These are phyloP conservation scores for Oreochromis aureus DNA, from an alignment of 2,113 vertebrate species.

Conservation along the genomic window DNA sequence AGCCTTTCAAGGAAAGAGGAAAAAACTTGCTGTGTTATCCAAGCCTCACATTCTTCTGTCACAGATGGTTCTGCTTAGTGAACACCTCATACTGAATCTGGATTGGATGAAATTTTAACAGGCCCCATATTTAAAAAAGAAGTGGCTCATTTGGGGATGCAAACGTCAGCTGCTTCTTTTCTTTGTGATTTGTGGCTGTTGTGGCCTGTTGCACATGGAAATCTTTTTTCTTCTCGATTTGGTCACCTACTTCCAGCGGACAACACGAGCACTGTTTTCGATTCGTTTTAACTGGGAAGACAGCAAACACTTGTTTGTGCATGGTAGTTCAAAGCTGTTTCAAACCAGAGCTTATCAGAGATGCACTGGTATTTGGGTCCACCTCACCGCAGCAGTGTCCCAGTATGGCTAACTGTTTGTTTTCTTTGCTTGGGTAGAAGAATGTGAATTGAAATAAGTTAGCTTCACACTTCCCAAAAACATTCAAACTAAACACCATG, in stretches of 20 bases:
- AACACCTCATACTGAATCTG: neutral
- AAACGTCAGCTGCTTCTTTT: slow-evolving; percentile 41
- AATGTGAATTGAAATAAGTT: neutral
- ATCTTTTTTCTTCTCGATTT: neutral
- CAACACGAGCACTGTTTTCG: neutral
- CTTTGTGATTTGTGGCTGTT: slow-evolving; percentile 26
- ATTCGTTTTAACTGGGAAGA: neutral
- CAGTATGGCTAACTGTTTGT: neutral
- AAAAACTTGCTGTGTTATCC: neutral
- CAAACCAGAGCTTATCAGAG: neutral
- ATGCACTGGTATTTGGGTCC: neutral
- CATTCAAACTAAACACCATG: neutral
- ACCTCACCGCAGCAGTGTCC: neutral
- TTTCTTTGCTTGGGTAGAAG: neutral
- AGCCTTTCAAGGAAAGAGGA: slow-evolving; percentile 47
- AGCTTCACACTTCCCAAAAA: neutral
- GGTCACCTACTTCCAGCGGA: neutral
- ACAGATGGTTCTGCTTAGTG: slow-evolving; percentile 61
- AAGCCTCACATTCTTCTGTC: slow-evolving; percentile 51
- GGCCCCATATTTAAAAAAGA: slow-evolving; percentile 20
- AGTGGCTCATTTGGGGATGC: slow-evolving; percentile 33
- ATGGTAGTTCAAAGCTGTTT: neutral
- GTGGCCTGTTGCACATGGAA: slow-evolving; percentile 23
- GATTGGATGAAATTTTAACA: slow-evolving; percentile 35
- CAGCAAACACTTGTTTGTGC: neutral